Conservation (phyloP, 2,888 invertebrate species). For the Lottia gigantea region DNA sequence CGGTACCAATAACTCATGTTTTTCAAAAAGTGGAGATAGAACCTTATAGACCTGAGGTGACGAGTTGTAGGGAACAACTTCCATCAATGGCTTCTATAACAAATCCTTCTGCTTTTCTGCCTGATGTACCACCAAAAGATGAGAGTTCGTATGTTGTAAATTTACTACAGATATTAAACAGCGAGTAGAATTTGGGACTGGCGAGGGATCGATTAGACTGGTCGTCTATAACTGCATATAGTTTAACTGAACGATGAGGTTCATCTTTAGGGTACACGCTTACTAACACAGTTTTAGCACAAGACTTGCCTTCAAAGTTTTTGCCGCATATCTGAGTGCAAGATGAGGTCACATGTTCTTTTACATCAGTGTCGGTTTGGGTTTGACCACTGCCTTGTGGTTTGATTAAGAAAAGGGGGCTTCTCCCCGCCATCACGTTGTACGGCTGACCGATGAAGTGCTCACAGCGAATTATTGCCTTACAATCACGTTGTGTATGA, state of each 20-base stretch:
- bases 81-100: slow-evolving; percentile 24
- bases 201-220: slow-evolving; percentile 35
- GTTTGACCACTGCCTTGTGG: too few species aligned
- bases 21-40: too few species aligned
- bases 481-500: slow-evolving; percentile 25
- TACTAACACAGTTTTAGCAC: slow-evolving; percentile 32
- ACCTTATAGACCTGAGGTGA: too few species aligned
- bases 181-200: slow-evolving; percentile 18
- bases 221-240: slow-evolving; percentile 34
- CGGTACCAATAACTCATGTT: too few species aligned
- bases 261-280: slow-evolving; percentile 24
- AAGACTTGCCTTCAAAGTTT: slow-evolving; percentile 32
- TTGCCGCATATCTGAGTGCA: slow-evolving; percentile 29
- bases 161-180: slow-evolving; percentile 23
- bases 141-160: slow-evolving; percentile 21
- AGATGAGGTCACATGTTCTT: not conserved
- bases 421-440: slow-evolving; percentile 7
- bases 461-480: slow-evolving; percentile 22
- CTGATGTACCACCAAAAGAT: slow-evolving; percentile 31
- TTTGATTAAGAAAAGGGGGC: not conserved
- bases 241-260: slow-evolving; percentile 12
- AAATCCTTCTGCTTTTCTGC: slow-evolving; percentile 22
- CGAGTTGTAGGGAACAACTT: slow-evolving; percentile 10
- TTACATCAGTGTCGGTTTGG: not conserved
- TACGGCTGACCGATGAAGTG: slow-evolving; percentile 16